Conservation (phyloP, 1,140 invertebrate genomes). For the Amyelois transitella region DNA sequence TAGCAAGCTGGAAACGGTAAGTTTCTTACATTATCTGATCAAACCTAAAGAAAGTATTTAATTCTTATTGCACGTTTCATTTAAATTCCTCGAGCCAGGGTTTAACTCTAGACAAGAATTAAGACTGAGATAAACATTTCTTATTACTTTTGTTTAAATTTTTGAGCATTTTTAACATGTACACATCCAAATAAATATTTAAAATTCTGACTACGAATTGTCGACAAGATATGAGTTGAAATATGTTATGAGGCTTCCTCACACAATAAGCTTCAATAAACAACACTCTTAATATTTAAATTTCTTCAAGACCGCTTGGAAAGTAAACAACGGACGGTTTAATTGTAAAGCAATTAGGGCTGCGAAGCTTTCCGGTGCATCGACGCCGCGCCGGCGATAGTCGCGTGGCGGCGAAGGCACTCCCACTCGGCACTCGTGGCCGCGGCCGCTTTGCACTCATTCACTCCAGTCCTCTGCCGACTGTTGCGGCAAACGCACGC, state of each 20-base stretch:
- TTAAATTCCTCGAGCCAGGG: background rate
- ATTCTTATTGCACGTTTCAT: background rate
- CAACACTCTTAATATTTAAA: constrained; percentile 6
- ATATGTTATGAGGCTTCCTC: too few relatives aligned
- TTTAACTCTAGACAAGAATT: background rate
- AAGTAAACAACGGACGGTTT: constrained; percentile 60
- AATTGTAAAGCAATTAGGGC: constrained; percentile 64
- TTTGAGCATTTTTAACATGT: too few relatives aligned
- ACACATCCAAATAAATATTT: background rate
- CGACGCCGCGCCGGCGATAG: constrained; percentile 44
- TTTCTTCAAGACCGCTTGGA: constrained; percentile 32
- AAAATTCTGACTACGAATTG: background rate
- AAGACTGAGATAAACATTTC: too few relatives aligned
- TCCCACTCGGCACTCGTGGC: constrained; percentile 56
- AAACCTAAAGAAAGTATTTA: background rate
- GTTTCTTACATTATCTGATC: background rate
- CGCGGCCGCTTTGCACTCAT: constrained; percentile 58
- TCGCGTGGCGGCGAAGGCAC: constrained; percentile 55
- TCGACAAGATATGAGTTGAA: background rate
- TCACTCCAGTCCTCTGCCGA: constrained; percentile 64
- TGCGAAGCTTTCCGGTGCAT: constrained; percentile 67
- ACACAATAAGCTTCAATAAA: background rate
- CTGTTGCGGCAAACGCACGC: constrained; percentile 57
- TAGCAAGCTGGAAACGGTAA: background rate
- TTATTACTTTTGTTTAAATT: too few relatives aligned